Evolutionary conservation across 2,797 vertebrate species (phyloP).

Genomic region (Pagetopsis macropterus): DNA sequence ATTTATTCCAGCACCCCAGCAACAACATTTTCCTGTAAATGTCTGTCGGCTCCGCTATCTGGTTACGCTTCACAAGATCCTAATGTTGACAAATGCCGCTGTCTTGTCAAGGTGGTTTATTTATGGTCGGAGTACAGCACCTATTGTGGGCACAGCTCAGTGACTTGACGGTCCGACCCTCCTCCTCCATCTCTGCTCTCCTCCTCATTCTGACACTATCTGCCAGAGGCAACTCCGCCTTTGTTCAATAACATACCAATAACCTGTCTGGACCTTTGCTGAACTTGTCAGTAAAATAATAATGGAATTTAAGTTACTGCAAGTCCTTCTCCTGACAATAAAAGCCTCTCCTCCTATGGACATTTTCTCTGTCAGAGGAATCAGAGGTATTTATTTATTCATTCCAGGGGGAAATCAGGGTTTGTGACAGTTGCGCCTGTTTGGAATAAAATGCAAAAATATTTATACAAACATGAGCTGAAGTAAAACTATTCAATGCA

Average conservation of each 20-base stretch:
- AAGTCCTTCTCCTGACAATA: background rate
- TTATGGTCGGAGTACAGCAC: conserved; percentile 46
- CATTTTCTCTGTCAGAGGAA: background rate
- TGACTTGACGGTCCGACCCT: conserved; percentile 54
- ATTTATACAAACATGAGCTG: too few species aligned
- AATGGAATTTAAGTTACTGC: background rate
- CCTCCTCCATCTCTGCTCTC: conserved; percentile 44
- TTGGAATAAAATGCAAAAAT: too few species aligned
- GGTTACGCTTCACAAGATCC: conserved; percentile 41
- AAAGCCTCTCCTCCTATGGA: background rate
- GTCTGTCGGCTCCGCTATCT: conserved; percentile 35
- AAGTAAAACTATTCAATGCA: too few species aligned
- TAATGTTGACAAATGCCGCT: conserved; percentile 68
- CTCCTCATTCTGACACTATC: conserved; percentile 24
- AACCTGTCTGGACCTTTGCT: conserved; percentile 18
- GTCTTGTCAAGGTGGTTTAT: conserved; percentile 66
- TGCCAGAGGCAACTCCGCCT: conserved; percentile 4
- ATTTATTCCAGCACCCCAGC: conserved; percentile 38
- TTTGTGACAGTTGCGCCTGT: too few species aligned
- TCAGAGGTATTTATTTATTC: too few species aligned
- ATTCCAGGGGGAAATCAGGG: too few species aligned
- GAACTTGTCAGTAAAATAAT: conserved; percentile 18
- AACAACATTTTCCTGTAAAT: conserved; percentile 45
- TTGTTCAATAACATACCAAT: conserved; percentile 24
- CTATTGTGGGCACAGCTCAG: conserved; percentile 50